phyloP scores from a whole-genome alignment of 2,888 invertebrate genomes.

The Omphaloscelis lunosa region DNA sequence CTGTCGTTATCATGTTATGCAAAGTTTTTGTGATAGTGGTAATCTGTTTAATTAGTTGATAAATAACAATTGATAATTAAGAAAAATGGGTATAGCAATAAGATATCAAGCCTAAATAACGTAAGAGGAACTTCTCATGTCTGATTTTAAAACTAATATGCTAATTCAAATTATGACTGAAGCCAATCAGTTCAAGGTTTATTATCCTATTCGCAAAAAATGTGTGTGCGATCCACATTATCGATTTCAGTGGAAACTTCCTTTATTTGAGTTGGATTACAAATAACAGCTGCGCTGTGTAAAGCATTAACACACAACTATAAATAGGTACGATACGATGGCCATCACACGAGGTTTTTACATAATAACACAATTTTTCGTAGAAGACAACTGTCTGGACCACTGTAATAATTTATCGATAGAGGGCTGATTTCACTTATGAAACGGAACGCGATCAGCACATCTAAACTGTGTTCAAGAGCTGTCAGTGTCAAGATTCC shows the following conservation, averaged over 20 bases:
- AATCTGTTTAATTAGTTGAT: slow-evolving; percentile 45
- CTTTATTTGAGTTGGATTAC: slow-evolving; percentile 32
- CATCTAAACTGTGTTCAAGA: too few species aligned
- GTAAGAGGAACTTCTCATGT: background rate
- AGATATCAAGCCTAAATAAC: background rate
- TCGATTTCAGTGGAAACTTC: slow-evolving; percentile 52
- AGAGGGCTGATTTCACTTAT: background rate
- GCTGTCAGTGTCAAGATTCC: too few species aligned
- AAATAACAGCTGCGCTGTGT: slow-evolving; percentile 45
- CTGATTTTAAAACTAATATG: background rate
- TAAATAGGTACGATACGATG: slow-evolving; percentile 38
- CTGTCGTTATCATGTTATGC: slow-evolving; percentile 72
- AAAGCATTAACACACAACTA: slow-evolving; percentile 45
- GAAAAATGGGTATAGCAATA: background rate
- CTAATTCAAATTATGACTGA: slow-evolving; percentile 11
- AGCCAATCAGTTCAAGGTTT: slow-evolving; percentile 35
- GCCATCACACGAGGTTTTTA: slow-evolving; percentile 35
- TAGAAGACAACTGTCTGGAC: slow-evolving; percentile 1
- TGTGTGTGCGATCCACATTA: slow-evolving; percentile 6
- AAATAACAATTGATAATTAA: slow-evolving; percentile 25
- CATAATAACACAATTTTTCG: slow-evolving; percentile 31
- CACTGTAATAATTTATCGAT: slow-evolving; percentile 21
- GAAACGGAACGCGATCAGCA: too few species aligned
- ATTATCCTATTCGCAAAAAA: slow-evolving; percentile 24
- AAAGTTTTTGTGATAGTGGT: slow-evolving; percentile 52